These are phyloP conservation scores for Caenorhabditis inopinata DNA, from an alignment of 1,140 invertebrate genomes.

Conservation along the genomic window DNA sequence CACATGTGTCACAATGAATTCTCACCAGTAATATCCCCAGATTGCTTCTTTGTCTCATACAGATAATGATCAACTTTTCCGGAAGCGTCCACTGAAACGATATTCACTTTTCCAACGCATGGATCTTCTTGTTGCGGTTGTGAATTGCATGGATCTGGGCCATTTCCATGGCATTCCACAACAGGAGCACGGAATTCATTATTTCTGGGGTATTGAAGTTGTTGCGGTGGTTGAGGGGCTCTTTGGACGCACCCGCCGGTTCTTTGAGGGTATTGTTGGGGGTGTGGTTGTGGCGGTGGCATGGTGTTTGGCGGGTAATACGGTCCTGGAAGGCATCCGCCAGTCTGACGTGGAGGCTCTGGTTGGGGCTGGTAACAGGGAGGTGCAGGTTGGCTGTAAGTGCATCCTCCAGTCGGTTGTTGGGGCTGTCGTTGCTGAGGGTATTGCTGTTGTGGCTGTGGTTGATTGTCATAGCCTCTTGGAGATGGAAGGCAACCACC, in stretches of 20 bases:
- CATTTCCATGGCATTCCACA: conserved; percentile 25
- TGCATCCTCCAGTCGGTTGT: conserved; percentile 9
- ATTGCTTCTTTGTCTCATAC: conserved; percentile 35
- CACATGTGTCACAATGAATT: neutral
- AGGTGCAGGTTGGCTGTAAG: conserved; percentile 3
- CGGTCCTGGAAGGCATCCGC: conserved; percentile 20
- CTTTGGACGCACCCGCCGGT: conserved; percentile 8
- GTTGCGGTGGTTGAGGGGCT: neutral
- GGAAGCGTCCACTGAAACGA: conserved; percentile 35
- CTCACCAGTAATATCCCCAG: conserved; percentile 36
- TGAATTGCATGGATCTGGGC: conserved; percentile 8
- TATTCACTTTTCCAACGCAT: conserved; percentile 31
- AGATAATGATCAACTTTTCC: conserved; percentile 13
- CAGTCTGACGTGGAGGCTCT: conserved; percentile 20
- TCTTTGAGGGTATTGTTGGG: neutral
- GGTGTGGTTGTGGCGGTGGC: conserved; percentile 17
- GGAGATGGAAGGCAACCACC: conserved; percentile 15
- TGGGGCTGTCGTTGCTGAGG: neutral
- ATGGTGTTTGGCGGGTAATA: conserved; percentile 13
- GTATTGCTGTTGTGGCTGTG: conserved; percentile 1
- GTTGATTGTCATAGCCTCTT: conserved; percentile 17
- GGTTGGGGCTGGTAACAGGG: conserved; percentile 17
- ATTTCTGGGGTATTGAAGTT: conserved; percentile 15
- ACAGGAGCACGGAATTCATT: conserved; percentile 18
- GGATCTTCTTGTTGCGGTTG: conserved; percentile 16